Evolutionary conservation across 2,888 invertebrate genomes (phyloP).

Genomic region (Thecophora atra): DNA sequence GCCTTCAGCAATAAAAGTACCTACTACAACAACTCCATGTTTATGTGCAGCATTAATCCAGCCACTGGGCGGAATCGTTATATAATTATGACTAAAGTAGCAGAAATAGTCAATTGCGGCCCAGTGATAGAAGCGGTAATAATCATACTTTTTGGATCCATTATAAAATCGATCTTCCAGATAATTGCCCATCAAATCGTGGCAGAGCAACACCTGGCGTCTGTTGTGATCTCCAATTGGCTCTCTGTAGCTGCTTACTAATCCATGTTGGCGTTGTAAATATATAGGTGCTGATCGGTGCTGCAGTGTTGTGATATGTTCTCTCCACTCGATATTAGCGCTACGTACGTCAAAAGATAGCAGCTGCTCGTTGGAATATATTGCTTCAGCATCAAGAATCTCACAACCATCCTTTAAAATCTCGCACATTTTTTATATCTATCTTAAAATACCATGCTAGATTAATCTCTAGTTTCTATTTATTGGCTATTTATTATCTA

Average conservation of each 20-base stretch:
- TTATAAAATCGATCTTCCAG: slow-evolving; percentile 85
- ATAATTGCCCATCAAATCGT: slow-evolving; percentile 97
- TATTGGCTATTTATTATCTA: too few relatives aligned
- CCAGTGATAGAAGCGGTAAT: slow-evolving; percentile 94
- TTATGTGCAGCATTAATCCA: slow-evolving; percentile 94
- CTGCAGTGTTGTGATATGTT: slow-evolving; percentile 54
- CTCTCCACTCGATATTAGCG: slow-evolving; percentile 56
- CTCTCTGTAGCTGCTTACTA: slow-evolving; percentile 52
- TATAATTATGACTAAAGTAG: slow-evolving; percentile 94
- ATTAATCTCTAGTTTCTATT: background rate
- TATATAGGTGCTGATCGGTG: slow-evolving; percentile 52
- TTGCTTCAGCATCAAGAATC: slow-evolving; percentile 60
- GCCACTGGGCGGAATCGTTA: slow-evolving; percentile 92
- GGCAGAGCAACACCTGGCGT: slow-evolving; percentile 85
- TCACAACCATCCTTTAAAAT: slow-evolving; percentile 47
- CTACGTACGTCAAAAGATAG: slow-evolving; percentile 57
- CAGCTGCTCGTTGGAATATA: slow-evolving; percentile 56
- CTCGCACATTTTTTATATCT: slow-evolving; percentile 29
- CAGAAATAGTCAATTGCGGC: slow-evolving; percentile 90
- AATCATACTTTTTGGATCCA: slow-evolving; percentile 74
- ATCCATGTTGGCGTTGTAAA: slow-evolving; percentile 52
- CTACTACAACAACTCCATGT: slow-evolving; percentile 89
- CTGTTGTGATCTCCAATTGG: slow-evolving; percentile 49
- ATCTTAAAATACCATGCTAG: slow-evolving; percentile 9
- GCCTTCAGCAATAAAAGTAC: slow-evolving; percentile 94